Percentiles rank a stretch among this genome's conserved stretches.
phyloP scores from a whole-genome alignment of 2,113 vertebrate species.

The Sceloporus undulatus region DNA sequence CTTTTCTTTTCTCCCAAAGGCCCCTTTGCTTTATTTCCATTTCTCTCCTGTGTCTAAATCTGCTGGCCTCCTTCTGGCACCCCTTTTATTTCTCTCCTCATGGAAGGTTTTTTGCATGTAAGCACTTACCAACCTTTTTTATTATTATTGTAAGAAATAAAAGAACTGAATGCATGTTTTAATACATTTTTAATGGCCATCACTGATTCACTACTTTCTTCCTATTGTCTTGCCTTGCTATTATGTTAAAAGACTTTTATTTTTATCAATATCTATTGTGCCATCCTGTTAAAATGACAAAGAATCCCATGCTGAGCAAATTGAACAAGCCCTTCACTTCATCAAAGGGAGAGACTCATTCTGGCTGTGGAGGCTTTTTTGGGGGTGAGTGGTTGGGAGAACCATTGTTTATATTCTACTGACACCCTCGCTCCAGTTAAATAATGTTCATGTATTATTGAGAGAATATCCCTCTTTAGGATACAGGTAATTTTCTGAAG shows the following conservation, averaged over 20 bases:
- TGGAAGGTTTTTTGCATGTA: conserved; percentile 68
- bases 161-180: conserved; percentile 70
- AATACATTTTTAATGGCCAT: conserved; percentile 79
- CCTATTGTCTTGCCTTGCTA: conserved; percentile 75
- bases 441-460: conserved; percentile 75
- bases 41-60: conserved; percentile 69
- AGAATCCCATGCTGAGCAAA: conserved; percentile 73
- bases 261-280: conserved; percentile 79
- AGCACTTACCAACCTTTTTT: conserved; percentile 67
- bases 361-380: conserved; percentile 44
- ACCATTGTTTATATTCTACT: conserved; percentile 73
- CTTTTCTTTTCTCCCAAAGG: conserved; percentile 38
- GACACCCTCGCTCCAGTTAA: conserved; percentile 72
- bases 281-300: conserved; percentile 76
- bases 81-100: conserved; percentile 63
- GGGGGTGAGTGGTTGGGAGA: conserved; percentile 38
- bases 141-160: conserved; percentile 68
- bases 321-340: conserved; percentile 72
- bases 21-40: conserved; percentile 64
- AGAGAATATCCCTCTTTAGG: conserved; percentile 69
- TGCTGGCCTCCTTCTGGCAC: conserved; percentile 59
- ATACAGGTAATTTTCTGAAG: conserved; percentile 71
- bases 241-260: conserved; percentile 79
- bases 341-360: conserved; percentile 70
- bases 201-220: conserved; percentile 71